Evolutionary conservation across 2,797 vertebrate genomes (phyloP).

Genomic region (Protosalanx chinensis): DNA sequence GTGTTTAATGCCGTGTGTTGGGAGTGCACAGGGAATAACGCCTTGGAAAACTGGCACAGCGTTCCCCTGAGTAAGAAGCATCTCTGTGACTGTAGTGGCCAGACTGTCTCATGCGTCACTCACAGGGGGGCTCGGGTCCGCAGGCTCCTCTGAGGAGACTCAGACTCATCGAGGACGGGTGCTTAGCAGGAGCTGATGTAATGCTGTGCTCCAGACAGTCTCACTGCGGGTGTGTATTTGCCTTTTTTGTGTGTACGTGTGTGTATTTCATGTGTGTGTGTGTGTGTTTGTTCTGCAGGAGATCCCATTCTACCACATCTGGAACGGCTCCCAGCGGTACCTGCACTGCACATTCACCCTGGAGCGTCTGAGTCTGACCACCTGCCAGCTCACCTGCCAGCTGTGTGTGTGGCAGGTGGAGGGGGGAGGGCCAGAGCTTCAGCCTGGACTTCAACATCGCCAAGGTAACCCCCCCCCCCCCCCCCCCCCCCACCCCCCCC

Average conservation of each 20-base stretch:
- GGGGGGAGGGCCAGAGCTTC: constrained; percentile 96
- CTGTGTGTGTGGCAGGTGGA: constrained; percentile 99
- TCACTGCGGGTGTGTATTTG: constrained; percentile 32
- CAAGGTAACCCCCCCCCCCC: constrained; percentile 76
- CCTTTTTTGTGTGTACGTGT: constrained; percentile 4
- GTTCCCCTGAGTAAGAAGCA: not conserved
- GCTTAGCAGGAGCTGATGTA: constrained; percentile 46
- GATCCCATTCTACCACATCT: constrained; percentile 98
- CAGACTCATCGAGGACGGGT: not conserved
- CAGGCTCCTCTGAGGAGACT: too few relatives aligned
- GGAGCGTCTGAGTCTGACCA: constrained; percentile 91
- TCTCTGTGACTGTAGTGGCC: not conserved
- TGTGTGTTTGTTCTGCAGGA: constrained; percentile 72
- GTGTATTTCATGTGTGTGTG: not conserved
- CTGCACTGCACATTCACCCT: constrained; percentile 96
- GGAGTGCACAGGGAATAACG: not conserved
- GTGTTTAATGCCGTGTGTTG: not conserved
- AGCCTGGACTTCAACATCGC: constrained; percentile 91
- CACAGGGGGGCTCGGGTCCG: not conserved
- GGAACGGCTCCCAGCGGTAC: constrained; percentile 92
- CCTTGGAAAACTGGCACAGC: not conserved
- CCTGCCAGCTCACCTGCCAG: constrained; percentile 94
- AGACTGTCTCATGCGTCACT: not conserved
- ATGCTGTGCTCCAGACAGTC: constrained; percentile 32
- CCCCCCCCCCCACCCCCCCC: not conserved